Evolutionary conservation across 1,140 invertebrate species (phyloP).

Genomic region (Drosophila mojavensis): DNA sequence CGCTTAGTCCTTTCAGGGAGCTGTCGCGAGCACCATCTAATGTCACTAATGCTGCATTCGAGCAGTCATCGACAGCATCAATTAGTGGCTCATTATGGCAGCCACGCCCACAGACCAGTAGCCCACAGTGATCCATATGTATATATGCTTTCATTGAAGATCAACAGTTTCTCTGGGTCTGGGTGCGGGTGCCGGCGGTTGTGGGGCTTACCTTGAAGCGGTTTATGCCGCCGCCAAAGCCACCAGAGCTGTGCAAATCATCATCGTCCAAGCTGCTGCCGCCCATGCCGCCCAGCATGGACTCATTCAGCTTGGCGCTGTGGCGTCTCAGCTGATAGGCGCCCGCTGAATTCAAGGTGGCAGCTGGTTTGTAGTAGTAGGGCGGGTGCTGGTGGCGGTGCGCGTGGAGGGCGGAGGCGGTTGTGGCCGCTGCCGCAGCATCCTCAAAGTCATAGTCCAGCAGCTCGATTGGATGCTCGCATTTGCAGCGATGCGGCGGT

Average conservation of each 20-base stretch:
- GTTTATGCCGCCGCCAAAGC: conserved; percentile 62
- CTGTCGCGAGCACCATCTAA: conserved; percentile 1
- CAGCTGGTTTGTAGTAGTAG: conserved; percentile 64
- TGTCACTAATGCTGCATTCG: conserved; percentile 7
- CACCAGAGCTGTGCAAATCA: conserved; percentile 65
- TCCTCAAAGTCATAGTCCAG: conserved; percentile 67
- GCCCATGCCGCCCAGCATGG: conserved; percentile 66
- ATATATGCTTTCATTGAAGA: conserved; percentile 28
- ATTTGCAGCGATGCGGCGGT: conserved; percentile 74
- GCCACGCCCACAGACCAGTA: conserved; percentile 12
- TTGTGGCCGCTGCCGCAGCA: conserved; percentile 49
- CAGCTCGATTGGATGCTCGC: conserved; percentile 76
- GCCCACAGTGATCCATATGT: conserved; percentile 17
- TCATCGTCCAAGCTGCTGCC: conserved; percentile 69
- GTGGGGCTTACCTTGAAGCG: conserved; percentile 70
- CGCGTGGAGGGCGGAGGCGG: conserved; percentile 32
- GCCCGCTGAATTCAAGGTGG: conserved; percentile 18
- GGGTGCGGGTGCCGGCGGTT: neutral
- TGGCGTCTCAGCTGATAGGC: conserved; percentile 52
- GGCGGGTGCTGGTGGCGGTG: conserved; percentile 72
- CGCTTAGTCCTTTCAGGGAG: neutral
- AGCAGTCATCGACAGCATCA: conserved; percentile 21
- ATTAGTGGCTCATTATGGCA: conserved; percentile 32
- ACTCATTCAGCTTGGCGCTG: conserved; percentile 68
- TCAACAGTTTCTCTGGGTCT: conserved; percentile 8